A percentile compares a stretch with the other conserved stretches of the same genome.
phyloP scores from a whole-genome alignment of 2,113 vertebrate genomes.

The Hippocampus guttulatus region DNA sequence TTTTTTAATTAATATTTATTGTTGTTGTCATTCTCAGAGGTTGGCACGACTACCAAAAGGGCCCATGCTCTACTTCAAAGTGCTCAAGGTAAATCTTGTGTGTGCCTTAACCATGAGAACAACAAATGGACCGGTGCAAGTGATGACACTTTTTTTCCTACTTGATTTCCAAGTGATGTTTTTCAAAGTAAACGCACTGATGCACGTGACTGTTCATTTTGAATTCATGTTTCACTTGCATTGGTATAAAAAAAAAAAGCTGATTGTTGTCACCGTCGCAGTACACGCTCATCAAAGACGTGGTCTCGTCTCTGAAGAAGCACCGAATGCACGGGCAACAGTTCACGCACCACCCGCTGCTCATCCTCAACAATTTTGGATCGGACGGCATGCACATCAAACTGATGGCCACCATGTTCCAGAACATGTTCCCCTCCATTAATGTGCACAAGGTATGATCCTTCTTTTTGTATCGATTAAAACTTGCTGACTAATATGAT shows the following conservation, averaged over 20 bases:
- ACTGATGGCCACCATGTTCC: conserved; percentile 90
- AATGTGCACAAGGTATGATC: conserved; percentile 84
- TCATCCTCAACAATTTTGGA: conserved; percentile 89
- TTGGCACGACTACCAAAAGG: conserved; percentile 86
- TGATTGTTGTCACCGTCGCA: conserved; percentile 31
- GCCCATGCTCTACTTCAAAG: conserved; percentile 81
- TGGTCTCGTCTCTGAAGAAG: conserved; percentile 83
- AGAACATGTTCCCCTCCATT: conserved; percentile 92
- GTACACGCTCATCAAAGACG: conserved; percentile 84
- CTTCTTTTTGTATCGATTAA: not conserved
- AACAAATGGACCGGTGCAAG: conserved; percentile 15
- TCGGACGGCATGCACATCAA: conserved; percentile 85
- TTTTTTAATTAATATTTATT: not conserved
- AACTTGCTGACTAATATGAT: conserved; percentile 45
- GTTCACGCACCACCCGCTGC: conserved; percentile 82
- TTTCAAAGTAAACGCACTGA: conserved; percentile 74
- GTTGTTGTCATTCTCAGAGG: conserved; percentile 65
- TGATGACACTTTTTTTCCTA: conserved; percentile 49
- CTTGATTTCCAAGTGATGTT: conserved; percentile 63
- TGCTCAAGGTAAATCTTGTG: conserved; percentile 72
- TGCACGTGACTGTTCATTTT: conserved; percentile 16
- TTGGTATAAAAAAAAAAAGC: not conserved
- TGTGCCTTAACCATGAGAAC: rapidly evolving
- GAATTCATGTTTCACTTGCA: not conserved
- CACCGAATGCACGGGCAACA: conserved; percentile 93